Evolutionary conservation across 2,888 invertebrate genomes (phyloP), one percentile per base, ranked within the genome.

Genomic region (Agonum fuliginosum): DNA sequence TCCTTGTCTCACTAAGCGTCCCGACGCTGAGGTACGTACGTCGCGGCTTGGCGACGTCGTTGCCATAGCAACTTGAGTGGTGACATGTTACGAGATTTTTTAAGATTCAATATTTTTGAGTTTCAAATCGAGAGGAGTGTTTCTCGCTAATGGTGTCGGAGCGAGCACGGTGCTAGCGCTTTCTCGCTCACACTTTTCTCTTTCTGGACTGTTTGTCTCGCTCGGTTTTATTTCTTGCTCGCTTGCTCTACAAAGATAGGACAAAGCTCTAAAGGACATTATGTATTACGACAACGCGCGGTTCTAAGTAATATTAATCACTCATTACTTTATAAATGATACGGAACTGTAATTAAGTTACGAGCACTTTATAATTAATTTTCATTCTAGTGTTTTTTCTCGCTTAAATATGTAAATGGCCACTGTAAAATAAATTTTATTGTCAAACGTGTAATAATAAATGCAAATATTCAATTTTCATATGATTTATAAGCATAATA

Each of bases 81-180:
- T 77, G 77, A 77, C 77, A 77, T 77, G 77, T 70, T 77, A 77
- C 77, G 70, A 70, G 70, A 70, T 70, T 69, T 69, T 70, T 77
- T 77, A 70, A 77, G 67, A 77, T 74, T 74, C 74, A 70, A 77
- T 77, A 77, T 77, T 77, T 77, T 76, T 69, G 67, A 76, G 76
- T 76, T 77, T 77, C 72, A 72, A 72, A 72, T 72, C 54, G 72
- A 72, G 51, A 54, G 54, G 70, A 48, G 70, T 71, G 67, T 67
- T 67, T 71, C 70, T 71, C 30, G 17, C 70, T 71, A 71, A 71
- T 71, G 70, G 72, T 37, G 34, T 37, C 22, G 22, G 70, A 46
- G 70, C 6, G 70, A 30, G 48, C n/a, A 8, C 27, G 27, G 34
- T 10, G 41, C 0, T 41, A 5, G 3, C 19, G 12, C 41, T n/a